Evolutionary conservation across 1,140 invertebrate genomes (phyloP).

Genomic region (Caenorhabditis remanei): DNA sequence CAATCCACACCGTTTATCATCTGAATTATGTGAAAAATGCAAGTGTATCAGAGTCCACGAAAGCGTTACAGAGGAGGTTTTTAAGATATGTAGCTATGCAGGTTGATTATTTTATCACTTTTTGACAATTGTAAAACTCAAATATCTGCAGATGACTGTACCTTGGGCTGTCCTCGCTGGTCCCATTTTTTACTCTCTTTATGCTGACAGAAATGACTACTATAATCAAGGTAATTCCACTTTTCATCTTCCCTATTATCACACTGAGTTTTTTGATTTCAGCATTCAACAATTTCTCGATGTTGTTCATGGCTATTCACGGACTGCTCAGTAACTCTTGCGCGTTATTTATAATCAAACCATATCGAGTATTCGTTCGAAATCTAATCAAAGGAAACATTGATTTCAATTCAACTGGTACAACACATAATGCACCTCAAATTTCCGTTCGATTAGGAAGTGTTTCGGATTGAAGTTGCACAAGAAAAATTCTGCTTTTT

Average conservation of each 20-base stretch:
- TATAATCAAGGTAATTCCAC: constrained; percentile 22
- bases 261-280: not conserved
- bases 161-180: not conserved
- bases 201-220: not conserved
- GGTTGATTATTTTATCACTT: not conserved
- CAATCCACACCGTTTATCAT: constrained; percentile 18
- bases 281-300: constrained; percentile 8
- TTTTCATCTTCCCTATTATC: not conserved
- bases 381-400: not conserved
- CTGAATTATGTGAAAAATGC: not conserved
- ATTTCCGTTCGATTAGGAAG: too few species aligned
- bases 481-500: too few species aligned
- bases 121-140: not conserved
- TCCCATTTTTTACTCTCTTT: constrained; percentile 3
- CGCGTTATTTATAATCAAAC: constrained; percentile 4
- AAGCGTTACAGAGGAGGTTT: not conserved
- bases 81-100: not conserved
- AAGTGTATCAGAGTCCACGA: not conserved
- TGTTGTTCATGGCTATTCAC: constrained; percentile 20
- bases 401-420: not conserved
- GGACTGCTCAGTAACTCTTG: not conserved
- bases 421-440: too few species aligned
- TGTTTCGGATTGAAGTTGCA: too few species aligned
- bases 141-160: not conserved
- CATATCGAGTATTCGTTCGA: not conserved